Conservation (phyloP, 2,888 invertebrate genomes). For the Alviniconcha strummeri region DNA sequence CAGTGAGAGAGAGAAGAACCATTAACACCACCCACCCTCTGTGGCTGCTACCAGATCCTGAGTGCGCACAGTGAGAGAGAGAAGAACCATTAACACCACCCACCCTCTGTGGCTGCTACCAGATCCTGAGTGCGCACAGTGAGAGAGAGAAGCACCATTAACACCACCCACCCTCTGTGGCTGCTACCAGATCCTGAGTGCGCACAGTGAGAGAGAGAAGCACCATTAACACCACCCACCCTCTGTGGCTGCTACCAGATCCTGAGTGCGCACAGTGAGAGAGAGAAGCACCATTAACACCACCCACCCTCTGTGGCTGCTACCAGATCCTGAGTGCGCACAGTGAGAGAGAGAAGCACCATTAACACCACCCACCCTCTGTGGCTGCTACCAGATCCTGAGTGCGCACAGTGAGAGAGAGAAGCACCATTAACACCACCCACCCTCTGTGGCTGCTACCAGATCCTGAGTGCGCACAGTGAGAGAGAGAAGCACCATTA, state of each 20-base stretch:
- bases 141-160: too few relatives aligned
- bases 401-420: too few relatives aligned
- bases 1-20: too few relatives aligned
- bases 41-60: conserved; percentile 95
- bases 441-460: conserved; percentile 90
- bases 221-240: conserved; percentile 71
- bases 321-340: conserved; percentile 84
- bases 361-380: conserved; percentile 73
- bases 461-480: conserved; percentile 81
- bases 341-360: too few relatives aligned
- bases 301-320: conserved; percentile 89
- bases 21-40: conserved; percentile 73
- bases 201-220: too few relatives aligned
- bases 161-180: conserved; percentile 82
- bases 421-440: too few relatives aligned
- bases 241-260: conserved; percentile 91
- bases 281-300: too few relatives aligned
- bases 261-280: conserved; percentile 76
- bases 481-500: too few relatives aligned
- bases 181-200: conserved; percentile 89
- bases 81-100: too few relatives aligned
- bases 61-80: too few relatives aligned
- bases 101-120: conserved; percentile 90
- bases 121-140: conserved; percentile 81
- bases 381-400: conserved; percentile 95